Base-by-base conservation (phyloP, 1,140 invertebrate genomes). In the Nylanderia fulva region DNA sequence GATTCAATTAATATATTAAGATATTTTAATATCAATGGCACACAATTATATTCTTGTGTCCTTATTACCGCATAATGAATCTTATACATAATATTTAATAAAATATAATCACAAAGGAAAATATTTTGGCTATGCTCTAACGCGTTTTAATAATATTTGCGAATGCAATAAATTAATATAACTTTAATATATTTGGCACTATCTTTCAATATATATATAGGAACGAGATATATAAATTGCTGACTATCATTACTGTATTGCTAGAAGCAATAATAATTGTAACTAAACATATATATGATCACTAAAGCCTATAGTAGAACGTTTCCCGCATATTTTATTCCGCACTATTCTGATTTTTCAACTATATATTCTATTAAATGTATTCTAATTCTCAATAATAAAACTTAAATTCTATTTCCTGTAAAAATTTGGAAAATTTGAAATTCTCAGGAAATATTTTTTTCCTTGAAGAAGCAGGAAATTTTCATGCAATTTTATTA, bases 71-170 rank as follows among this genome's bases (percentile, higher is more conserved):
- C n/a, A 6, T n/a, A 79, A 79, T 13, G 15, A 52, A 75, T 66
- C 11, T 56, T 63, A 66, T 0, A 60, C 56, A 13, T 52, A 45
- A 56, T 24, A 66, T 42, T 21, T 54, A 69, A 60, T 54, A 69
- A 60, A 48, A 13, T 29, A 36, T 80, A 72, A 21, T 48, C 13
- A 66, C 29, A 27, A 66, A 66, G 2, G 29, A 8, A 13, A 85
- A 87, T 87, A 89, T 90, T 89, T 90, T 90, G 27, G 63, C 54
- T 89, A 90, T 58, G 56, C 82, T 85, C 42, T 79, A 79, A 63
- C 39, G 58, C 54, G 61, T 63, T 90, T 90, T 86, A 82, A 84
- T 54, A 71, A 84, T 54, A 71, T 83, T 85, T 29, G 63, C 48
- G 56, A 68, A 72, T 60, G 56, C 68, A 60, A 84, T 27, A 61